Base-by-base conservation (phyloP, 2,113 vertebrate genomes). In the Noctilio leporinus region DNA sequence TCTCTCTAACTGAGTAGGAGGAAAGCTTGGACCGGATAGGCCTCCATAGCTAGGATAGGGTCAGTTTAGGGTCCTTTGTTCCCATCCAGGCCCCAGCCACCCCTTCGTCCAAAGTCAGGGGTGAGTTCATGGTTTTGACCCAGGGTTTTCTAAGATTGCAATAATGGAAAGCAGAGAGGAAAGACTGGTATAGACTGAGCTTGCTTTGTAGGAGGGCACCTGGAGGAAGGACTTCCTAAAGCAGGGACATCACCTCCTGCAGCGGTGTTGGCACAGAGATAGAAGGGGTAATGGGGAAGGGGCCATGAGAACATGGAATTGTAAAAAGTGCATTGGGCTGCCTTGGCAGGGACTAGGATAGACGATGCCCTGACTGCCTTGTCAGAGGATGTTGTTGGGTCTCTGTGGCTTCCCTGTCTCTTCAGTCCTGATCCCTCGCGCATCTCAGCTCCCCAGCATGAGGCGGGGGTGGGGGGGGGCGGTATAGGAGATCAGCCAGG, bases 401-500 rank as follows among this genome's bases (percentile, higher is more conserved):
- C 86, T 94, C 91, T 85, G n/a, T 92, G 89, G 87, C 81, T 96
- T 96, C 91, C 67, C 85, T 97, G 67, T 93, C 95, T 97, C 88
- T 75, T 85, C 91, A 96, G 92, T 70, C 94, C 96, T 95, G 92
- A 96, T 97, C 97, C 95, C 91, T 97, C 85, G 91, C 4, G 15
- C 91, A 91, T 97, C 95, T 95, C 67, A 89, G 95, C 96, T 95
- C 97, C 97, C 96, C 97, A 97, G 95, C 96, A 94, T 95, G 97
- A 97, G 88, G 96, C 92, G 94, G 95, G 97, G 93, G 96, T 97
- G 86, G 93, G 97, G 96, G 96, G 96, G 95, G 96, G 97, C 49
- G 92, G 95, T 95, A 86, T 95, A 96, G 96, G 96, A 97, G 97
- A 97, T 96, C 97, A 97, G 97, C 96, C 96, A 96, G 97, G 95